phyloP scores from a whole-genome alignment of 1,140 invertebrate species.

The Adoxophyes honmai region DNA sequence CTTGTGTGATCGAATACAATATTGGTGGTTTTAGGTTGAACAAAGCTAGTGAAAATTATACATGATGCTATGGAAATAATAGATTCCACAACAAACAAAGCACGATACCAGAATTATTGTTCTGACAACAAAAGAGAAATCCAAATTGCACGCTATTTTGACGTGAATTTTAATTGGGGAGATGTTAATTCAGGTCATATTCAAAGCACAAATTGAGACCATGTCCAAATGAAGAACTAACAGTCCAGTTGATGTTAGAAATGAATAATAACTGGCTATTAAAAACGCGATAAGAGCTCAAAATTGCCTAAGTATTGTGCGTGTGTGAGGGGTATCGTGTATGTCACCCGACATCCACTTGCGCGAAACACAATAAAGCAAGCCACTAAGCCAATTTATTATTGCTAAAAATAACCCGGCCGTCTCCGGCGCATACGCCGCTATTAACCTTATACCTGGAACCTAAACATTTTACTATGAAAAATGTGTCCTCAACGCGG shows the following conservation, averaged over 20 bases:
- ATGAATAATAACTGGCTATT: conserved; percentile 26
- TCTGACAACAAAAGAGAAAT: not conserved
- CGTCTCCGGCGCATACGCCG: conserved; percentile 61
- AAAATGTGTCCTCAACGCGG: conserved; percentile 40
- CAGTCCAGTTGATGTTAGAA: conserved; percentile 13
- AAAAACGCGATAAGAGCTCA: conserved; percentile 27
- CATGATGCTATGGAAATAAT: not conserved
- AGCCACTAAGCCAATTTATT: conserved; percentile 74
- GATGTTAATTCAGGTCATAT: conserved; percentile 7
- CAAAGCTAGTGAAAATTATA: conserved; percentile 5
- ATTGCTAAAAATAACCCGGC: conserved; percentile 71
- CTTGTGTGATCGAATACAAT: not conserved
- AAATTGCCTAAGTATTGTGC: conserved; percentile 38
- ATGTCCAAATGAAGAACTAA: conserved; percentile 4
- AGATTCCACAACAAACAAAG: not conserved
- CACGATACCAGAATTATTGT: not conserved
- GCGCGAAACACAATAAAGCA: conserved; percentile 64
- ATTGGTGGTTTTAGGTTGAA: not conserved
- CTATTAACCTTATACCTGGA: conserved; percentile 67
- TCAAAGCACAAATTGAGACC: conserved; percentile 6
- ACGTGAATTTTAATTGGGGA: not conserved
- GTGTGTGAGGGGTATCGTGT: conserved; percentile 26
- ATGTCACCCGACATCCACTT: conserved; percentile 43
- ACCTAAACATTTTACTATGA: conserved; percentile 46
- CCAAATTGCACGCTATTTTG: conserved; percentile 1